Conservation (phyloP, 37 sponge, comb jelly and placozoan genomes). For the Beroe ovata region DNA sequence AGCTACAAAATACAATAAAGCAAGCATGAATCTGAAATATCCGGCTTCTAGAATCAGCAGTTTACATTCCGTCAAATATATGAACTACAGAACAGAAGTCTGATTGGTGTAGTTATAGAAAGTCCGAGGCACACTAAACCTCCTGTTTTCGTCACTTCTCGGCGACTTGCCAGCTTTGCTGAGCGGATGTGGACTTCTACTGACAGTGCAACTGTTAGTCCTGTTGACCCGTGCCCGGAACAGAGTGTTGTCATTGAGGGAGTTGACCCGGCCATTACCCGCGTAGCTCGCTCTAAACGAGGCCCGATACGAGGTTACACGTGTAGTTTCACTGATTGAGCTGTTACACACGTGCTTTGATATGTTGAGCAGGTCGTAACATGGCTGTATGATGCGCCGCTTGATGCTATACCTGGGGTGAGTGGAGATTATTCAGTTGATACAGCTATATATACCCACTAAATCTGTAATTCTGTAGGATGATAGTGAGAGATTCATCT, state of each 20-base stretch:
- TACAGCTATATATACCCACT: too few relatives aligned
- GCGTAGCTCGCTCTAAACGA: neutral
- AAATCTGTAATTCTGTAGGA: too few relatives aligned
- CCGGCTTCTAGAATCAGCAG: too few relatives aligned
- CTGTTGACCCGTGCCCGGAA: conserved; percentile 5
- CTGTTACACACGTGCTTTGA: conserved; percentile 41
- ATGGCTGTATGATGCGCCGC: neutral
- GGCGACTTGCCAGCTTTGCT: neutral
- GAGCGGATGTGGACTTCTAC: neutral
- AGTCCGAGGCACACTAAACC: conserved; percentile 33
- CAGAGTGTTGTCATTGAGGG: conserved; percentile 46
- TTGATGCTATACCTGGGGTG: conserved; percentile 33
- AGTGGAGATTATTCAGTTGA: neutral
- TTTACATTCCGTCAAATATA: too few relatives aligned
- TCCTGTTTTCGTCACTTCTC: neutral
- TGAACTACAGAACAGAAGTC: neutral
- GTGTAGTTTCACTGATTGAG: conserved; percentile 41
- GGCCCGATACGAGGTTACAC: conserved; percentile 53
- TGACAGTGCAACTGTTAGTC: neutral
- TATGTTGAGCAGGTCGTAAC: neutral
- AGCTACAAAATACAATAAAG: too few relatives aligned
- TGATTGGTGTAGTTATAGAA: conserved; percentile 1
- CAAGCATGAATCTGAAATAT: too few relatives aligned
- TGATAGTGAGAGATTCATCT: too few relatives aligned
- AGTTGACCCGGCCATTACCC: conserved; percentile 22